Percentiles rank a stretch among this genome's conserved stretches.
Evolutionary conservation across 2,113 vertebrate species (phyloP).

Genomic region (Scatophagus argus): DNA sequence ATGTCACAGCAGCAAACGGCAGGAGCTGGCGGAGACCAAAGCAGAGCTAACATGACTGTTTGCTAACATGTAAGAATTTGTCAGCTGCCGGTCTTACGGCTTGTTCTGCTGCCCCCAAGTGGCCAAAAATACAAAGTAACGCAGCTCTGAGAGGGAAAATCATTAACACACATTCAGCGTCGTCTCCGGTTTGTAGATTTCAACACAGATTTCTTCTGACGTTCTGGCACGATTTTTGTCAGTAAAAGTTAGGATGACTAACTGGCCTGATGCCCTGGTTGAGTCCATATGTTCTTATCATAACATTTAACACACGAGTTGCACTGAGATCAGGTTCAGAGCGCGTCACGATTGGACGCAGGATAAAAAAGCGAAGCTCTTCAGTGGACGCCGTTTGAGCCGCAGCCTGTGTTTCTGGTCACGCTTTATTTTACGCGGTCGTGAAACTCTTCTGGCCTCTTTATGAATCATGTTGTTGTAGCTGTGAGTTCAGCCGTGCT

Average conservation of each 20-base stretch:
- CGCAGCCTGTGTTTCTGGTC: not conserved
- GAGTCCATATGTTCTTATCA: too few species aligned
- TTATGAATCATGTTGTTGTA: not conserved
- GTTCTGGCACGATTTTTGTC: not conserved
- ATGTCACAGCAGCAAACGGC: too few species aligned
- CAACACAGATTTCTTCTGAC: not conserved
- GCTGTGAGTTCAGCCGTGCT: not conserved
- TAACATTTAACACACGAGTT: not conserved
- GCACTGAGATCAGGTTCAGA: not conserved
- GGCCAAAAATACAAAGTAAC: not conserved
- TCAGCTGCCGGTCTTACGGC: not conserved
- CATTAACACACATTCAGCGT: too few species aligned
- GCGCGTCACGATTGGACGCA: too few species aligned
- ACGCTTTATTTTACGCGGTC: not conserved
- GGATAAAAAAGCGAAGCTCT: not conserved
- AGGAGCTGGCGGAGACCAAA: not conserved
- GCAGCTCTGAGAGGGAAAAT: conserved; percentile 2
- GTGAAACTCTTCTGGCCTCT: conserved; percentile 8
- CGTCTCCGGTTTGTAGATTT: not conserved
- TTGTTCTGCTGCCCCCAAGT: not conserved
- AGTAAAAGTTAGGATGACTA: not conserved
- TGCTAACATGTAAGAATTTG: not conserved
- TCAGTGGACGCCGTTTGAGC: not conserved
- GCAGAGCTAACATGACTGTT: not conserved
- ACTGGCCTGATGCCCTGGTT: too few species aligned